A percentile compares a stretch with the other conserved stretches of the same genome.
Conservation (phyloP, 2,888 invertebrate genomes). For the Epistrophella euchroma region DNA sequence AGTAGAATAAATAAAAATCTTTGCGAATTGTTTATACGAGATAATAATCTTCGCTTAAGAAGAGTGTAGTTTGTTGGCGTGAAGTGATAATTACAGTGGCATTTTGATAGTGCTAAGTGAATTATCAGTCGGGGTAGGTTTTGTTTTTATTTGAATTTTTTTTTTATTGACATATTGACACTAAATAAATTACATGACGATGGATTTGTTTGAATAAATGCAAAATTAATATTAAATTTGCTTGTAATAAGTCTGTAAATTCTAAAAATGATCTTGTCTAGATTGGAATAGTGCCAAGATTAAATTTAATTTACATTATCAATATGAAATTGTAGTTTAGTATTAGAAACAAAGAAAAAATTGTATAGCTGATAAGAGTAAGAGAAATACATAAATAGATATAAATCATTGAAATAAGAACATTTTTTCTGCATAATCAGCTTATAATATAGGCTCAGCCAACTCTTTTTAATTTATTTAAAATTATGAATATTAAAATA, state of each 20-base stretch:
- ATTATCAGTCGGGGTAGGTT: conserved; percentile 71
- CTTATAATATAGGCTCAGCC: too few species aligned
- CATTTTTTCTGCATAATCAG: neutral
- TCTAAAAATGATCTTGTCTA: neutral
- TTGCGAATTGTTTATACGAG: conserved; percentile 60
- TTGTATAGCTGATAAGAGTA: neutral
- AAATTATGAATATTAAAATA: too few species aligned
- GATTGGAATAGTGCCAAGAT: neutral
- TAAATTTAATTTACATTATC: neutral
- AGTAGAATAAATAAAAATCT: neutral
- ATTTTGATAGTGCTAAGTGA: conserved; percentile 39
- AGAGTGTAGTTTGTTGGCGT: conserved; percentile 34
- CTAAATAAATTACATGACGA: neutral
- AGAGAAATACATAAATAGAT: neutral
- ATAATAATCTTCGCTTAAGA: conserved; percentile 27
- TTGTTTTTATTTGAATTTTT: neutral
- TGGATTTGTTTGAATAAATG: neutral
- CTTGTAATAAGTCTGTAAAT: neutral
- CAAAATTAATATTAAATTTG: neutral
- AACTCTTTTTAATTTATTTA: too few species aligned
- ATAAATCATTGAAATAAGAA: neutral
- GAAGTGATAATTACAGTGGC: conserved; percentile 65
- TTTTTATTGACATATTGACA: conserved; percentile 3
- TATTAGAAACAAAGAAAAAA: neutral
- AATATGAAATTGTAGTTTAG: neutral